Conservation (phyloP, 2,888 invertebrate genomes). For the Thera obeliscata region DNA sequence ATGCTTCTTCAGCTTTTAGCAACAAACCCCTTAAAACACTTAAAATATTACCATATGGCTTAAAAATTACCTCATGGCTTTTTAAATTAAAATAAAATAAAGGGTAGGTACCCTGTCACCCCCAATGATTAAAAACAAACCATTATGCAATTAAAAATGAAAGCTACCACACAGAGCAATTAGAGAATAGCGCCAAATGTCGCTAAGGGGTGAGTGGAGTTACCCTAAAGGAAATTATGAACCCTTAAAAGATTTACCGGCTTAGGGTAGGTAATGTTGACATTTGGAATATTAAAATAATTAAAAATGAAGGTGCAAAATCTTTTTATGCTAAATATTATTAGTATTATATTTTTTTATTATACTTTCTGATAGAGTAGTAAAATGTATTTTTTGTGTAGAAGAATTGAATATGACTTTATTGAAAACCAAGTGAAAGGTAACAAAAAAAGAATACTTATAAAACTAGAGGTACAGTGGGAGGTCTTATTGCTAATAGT, state of each 20-base stretch:
- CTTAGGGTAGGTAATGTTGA: constrained; percentile 2
- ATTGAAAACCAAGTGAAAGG: no score
- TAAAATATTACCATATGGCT: constrained; percentile 1
- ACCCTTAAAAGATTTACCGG: background rate
- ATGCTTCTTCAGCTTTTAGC: background rate
- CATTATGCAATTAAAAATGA: constrained; percentile 68
- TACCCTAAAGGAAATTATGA: constrained; percentile 12
- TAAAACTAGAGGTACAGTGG: no score
- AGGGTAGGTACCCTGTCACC: background rate
- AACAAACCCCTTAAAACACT: background rate
- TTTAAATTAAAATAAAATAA: background rate
- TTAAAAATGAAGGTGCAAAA: background rate
- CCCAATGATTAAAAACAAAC: constrained; percentile 49
- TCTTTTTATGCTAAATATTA: no score
- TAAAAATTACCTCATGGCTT: background rate
- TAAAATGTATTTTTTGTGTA: no score
- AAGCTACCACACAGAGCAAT: constrained; percentile 69
- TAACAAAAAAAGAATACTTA: no score
- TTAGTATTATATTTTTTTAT: no score
- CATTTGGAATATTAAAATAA: background rate
- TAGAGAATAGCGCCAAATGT: constrained; percentile 74
- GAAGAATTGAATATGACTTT: no score
- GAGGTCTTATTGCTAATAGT: no score
- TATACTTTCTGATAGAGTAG: no score
- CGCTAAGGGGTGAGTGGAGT: constrained; percentile 38